These are phyloP conservation scores for Bostrychus sinensis DNA, from an alignment of 2,113 vertebrate genomes.

Conservation along the genomic window DNA sequence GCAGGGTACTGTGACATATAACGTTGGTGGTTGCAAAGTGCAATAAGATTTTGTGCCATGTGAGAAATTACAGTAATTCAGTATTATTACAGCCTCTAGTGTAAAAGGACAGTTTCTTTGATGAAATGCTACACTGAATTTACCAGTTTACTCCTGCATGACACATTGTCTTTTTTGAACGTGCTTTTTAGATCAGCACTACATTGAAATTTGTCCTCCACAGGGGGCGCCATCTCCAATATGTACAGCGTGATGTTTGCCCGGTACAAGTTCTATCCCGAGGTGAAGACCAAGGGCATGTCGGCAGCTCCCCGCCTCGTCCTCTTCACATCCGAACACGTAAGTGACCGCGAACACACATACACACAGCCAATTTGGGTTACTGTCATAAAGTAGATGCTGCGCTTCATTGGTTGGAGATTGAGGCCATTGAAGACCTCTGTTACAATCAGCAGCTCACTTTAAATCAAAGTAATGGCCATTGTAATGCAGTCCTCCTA, in stretches of 20 bases:
- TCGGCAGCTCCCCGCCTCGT: constrained; percentile 92
- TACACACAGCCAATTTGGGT: constrained; percentile 12
- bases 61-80: too few relatives aligned
- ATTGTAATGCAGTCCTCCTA: constrained; percentile 12
- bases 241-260: constrained; percentile 99
- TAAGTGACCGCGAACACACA: constrained; percentile 70
- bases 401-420: constrained; percentile 29
- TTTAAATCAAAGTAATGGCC: constrained; percentile 21
- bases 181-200: too few relatives aligned
- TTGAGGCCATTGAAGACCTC: constrained; percentile 24
- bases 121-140: too few relatives aligned
- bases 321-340: constrained; percentile 97
- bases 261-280: constrained; percentile 96
- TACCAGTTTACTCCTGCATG: too few relatives aligned
- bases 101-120: too few relatives aligned
- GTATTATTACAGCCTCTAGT: too few relatives aligned
- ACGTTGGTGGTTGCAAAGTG: neutral
- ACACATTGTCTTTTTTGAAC: too few relatives aligned
- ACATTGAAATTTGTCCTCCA: constrained; percentile 41
- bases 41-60: too few relatives aligned
- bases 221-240: constrained; percentile 97
- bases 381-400: constrained; percentile 27
- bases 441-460: constrained; percentile 11
- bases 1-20: neutral
- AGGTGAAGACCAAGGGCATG: constrained; percentile 99